Conservation (phyloP, 2,888 invertebrate genomes). For the Campoplex capitator region DNA sequence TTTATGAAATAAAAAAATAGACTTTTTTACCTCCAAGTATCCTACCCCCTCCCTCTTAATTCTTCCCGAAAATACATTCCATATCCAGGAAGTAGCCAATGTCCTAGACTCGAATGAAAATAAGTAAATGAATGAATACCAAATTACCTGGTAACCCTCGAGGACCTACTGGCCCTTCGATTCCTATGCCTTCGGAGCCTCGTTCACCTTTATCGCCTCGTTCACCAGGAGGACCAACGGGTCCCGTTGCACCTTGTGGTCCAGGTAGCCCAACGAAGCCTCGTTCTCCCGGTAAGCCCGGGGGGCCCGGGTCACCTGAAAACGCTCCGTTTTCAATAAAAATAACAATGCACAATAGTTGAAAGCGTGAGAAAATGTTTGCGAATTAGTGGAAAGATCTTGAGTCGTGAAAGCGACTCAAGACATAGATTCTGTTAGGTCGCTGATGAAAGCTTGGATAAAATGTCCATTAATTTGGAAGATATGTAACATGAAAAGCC, state of each 20-base stretch:
- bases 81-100: too few species aligned
- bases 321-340: slow-evolving; percentile 40
- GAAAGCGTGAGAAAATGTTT: background rate
- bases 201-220: slow-evolving; percentile 91
- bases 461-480: background rate
- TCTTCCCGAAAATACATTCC: too few species aligned
- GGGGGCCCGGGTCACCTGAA: slow-evolving; percentile 88
- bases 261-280: slow-evolving; percentile 89
- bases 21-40: too few species aligned
- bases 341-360: background rate
- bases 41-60: too few species aligned
- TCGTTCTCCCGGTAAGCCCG: slow-evolving; percentile 88
- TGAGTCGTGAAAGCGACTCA: too few species aligned
- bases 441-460: background rate
- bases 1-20: too few species aligned
- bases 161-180: slow-evolving; percentile 90
- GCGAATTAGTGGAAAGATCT: background rate
- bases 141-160: slow-evolving; percentile 88
- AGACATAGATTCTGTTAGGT: background rate
- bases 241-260: slow-evolving; percentile 87
- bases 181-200: slow-evolving; percentile 89
- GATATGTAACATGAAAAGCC: background rate
- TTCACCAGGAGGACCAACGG: slow-evolving; percentile 87
- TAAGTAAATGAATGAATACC: too few species aligned
- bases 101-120: too few species aligned